A percentile compares a stretch with the other conserved stretches of the same genome.
Conservation (phyloP, 1,140 invertebrate genomes). For the Adelges cooleyi region DNA sequence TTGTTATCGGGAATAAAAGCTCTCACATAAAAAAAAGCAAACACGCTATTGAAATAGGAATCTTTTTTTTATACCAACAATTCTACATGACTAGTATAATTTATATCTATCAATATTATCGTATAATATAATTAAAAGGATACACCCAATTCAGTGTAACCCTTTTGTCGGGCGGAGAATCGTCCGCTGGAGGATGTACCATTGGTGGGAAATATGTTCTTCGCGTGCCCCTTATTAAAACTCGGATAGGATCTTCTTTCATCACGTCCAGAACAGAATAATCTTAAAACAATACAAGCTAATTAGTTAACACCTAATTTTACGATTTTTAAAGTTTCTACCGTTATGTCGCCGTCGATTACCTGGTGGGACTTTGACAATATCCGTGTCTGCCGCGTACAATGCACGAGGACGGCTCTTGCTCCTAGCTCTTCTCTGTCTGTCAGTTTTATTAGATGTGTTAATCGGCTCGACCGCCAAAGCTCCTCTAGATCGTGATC, state of each 20-base stretch:
- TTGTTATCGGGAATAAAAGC: too few species aligned
- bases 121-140: conserved; percentile 42
- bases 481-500: conserved; percentile 54
- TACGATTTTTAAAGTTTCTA: too few species aligned
- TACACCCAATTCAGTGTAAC: conserved; percentile 87
- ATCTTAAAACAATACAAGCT: conserved; percentile 42
- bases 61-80: too few species aligned
- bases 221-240: conserved; percentile 71
- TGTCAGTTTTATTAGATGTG: conserved; percentile 26
- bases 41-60: too few species aligned
- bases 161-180: conserved; percentile 72
- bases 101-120: too few species aligned
- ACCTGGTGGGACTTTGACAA: conserved; percentile 52
- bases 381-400: conserved; percentile 66
- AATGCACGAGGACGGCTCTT: conserved; percentile 66
- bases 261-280: conserved; percentile 70
- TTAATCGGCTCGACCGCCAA: conserved; percentile 31
- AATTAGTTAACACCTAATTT: background rate
- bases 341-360: too few species aligned
- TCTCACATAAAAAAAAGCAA: too few species aligned
- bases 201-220: conserved; percentile 78
- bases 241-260: conserved; percentile 67
- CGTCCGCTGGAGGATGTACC: conserved; percentile 65
- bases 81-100: too few species aligned
- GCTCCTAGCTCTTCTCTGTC: conserved; percentile 49